These are phyloP conservation scores for Leptatherina wallacei DNA, from an alignment of 2,797 vertebrate genomes.

Conservation along the genomic window DNA sequence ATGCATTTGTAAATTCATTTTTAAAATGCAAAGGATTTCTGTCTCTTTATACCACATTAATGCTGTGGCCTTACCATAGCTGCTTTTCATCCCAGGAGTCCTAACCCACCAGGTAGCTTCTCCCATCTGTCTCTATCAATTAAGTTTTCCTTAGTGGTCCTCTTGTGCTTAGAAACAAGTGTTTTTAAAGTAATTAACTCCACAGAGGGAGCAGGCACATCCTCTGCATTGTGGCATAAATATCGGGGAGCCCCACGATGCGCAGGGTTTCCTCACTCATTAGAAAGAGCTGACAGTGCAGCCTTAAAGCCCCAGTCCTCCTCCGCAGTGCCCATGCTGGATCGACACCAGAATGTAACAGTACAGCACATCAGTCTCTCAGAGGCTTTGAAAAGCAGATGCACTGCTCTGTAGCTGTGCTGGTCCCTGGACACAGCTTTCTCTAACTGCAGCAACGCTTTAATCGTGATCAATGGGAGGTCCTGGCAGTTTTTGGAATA, in stretches of 20 bases:
- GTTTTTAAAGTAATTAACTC: slow-evolving; percentile 57
- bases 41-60: slow-evolving; percentile 5
- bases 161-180: slow-evolving; percentile 40
- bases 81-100: slow-evolving; percentile 19
- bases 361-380: slow-evolving; percentile 58
- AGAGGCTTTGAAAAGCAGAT: slow-evolving; percentile 52
- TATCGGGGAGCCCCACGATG: slow-evolving; percentile 64
- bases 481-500: slow-evolving; percentile 16
- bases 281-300: slow-evolving; percentile 79
- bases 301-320: slow-evolving; percentile 61
- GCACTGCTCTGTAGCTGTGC: slow-evolving; percentile 39
- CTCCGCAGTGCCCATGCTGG: slow-evolving; percentile 74
- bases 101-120: background rate
- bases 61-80: background rate
- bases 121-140: slow-evolving; percentile 34
- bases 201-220: slow-evolving; percentile 36
- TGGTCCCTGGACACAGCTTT: slow-evolving; percentile 22
- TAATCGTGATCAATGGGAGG: slow-evolving; percentile 61
- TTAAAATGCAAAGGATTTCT: slow-evolving; percentile 2
- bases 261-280: slow-evolving; percentile 73
- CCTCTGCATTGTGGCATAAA: slow-evolving; percentile 66
- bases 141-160: slow-evolving; percentile 22
- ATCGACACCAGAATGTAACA: slow-evolving; percentile 71
- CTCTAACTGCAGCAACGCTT: slow-evolving; percentile 54
- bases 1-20: background rate